A percentile compares a stretch with the other conserved stretches of the same genome.
These are phyloP conservation scores for Schrankia costaestrigalis DNA, from an alignment of 2,888 invertebrate genomes.

Conservation along the genomic window DNA sequence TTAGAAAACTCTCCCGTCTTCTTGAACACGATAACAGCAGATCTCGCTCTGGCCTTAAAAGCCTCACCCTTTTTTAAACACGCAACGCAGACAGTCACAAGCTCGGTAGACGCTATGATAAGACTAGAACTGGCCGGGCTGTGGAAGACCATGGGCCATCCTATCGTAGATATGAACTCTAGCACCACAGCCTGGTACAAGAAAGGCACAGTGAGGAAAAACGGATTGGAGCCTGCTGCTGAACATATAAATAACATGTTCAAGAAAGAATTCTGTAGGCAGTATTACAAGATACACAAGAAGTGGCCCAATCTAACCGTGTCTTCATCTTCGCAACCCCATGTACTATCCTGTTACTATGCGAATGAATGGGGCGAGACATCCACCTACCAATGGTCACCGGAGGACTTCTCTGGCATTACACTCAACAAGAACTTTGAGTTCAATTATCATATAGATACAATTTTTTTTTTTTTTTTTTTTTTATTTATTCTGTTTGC, in stretches of 20 bases:
- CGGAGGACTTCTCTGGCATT: background rate
- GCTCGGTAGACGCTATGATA: background rate
- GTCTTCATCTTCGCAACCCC: background rate
- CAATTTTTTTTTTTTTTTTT: too few species aligned
- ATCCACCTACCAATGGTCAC: background rate
- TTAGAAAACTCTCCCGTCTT: background rate
- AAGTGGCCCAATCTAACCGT: background rate
- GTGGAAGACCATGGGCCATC: slow-evolving; percentile 1
- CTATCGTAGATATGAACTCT: too few species aligned
- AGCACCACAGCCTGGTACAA: too few species aligned
- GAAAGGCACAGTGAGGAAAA: too few species aligned
- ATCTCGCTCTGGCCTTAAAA: background rate
- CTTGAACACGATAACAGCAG: background rate
- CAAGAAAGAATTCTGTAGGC: slow-evolving; percentile 1
- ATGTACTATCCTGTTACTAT: background rate
- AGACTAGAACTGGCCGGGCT: background rate
- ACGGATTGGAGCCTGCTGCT: too few species aligned
- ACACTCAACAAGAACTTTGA: background rate
- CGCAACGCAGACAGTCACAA: background rate
- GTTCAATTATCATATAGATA: too few species aligned
- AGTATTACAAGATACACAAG: background rate
- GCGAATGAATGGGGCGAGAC: slow-evolving; percentile 1
- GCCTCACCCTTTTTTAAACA: background rate
- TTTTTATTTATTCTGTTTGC: too few species aligned
- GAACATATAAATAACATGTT: too few species aligned